Conservation (phyloP, 2,113 vertebrate species). For the Fulica atra region DNA sequence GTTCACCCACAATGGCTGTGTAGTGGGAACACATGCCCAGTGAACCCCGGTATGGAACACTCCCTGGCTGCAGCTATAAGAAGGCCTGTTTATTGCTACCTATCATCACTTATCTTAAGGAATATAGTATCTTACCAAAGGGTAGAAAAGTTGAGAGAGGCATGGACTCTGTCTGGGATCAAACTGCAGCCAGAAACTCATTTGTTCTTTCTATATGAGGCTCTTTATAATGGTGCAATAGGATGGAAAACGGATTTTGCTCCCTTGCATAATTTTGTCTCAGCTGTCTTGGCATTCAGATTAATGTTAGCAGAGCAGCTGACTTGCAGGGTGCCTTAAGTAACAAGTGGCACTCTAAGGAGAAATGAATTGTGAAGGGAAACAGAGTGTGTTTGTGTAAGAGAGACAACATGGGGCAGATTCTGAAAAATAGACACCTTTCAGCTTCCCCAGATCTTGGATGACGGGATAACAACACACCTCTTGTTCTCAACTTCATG, state of each 20-base stretch:
- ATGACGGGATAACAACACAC: not conserved
- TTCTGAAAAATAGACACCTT: not conserved
- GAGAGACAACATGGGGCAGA: not conserved
- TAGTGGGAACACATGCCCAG: not conserved
- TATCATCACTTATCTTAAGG: not conserved
- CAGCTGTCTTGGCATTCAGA: not conserved
- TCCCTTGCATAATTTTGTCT: not conserved
- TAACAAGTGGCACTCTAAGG: not conserved
- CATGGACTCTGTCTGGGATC: accelerated
- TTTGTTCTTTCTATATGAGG: not conserved
- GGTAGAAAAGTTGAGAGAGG: not conserved
- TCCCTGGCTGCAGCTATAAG: not conserved
- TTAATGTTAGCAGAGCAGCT: not conserved
- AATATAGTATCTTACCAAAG: not conserved
- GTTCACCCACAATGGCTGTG: not conserved
- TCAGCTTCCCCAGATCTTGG: not conserved
- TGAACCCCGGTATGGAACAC: not conserved
- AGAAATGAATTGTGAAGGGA: not conserved
- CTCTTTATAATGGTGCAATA: not conserved
- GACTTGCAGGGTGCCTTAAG: not conserved
- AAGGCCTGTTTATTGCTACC: not conserved
- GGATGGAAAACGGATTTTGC: not conserved
- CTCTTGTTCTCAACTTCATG: not conserved
- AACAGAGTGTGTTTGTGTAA: not conserved
- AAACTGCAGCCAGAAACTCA: not conserved